Conservation (phyloP, 2,113 vertebrate species). For the Ondatra zibethicus region DNA sequence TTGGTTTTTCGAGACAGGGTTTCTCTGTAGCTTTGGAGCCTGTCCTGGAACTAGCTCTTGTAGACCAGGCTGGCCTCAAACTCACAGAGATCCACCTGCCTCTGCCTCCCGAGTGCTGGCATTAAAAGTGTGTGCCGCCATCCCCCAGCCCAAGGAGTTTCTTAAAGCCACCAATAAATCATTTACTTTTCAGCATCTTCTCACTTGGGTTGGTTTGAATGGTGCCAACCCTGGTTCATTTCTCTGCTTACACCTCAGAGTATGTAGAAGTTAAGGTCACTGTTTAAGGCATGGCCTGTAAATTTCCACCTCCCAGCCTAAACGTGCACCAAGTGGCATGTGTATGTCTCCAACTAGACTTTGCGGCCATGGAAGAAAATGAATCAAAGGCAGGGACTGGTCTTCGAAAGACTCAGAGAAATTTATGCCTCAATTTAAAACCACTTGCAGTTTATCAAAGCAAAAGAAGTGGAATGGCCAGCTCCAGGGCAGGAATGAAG, state of each 20-base stretch:
- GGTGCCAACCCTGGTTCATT: background rate
- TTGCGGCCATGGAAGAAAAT: background rate
- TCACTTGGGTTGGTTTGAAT: background rate
- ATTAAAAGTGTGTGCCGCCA: too few relatives aligned
- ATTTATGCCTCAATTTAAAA: constrained; percentile 77
- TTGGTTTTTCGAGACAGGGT: too few relatives aligned
- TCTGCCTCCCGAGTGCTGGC: too few relatives aligned
- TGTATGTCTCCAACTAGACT: constrained; percentile 12
- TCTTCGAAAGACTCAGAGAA: constrained; percentile 62
- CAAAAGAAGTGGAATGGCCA: constrained; percentile 40
- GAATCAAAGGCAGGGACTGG: constrained; percentile 21
- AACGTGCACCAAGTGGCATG: background rate
- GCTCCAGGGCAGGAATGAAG: constrained; percentile 32
- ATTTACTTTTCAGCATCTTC: background rate
- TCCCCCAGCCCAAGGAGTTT: background rate
- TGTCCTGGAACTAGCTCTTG: too few relatives aligned
- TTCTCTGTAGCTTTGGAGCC: too few relatives aligned
- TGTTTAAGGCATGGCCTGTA: background rate
- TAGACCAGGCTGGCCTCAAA: too few relatives aligned
- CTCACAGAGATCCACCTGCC: too few relatives aligned
- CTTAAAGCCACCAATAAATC: background rate
- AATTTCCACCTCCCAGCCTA: constrained; percentile 30
- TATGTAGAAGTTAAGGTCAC: background rate
- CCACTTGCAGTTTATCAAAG: constrained; percentile 73
- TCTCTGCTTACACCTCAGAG: background rate